phyloP scores from a whole-genome alignment of 2,797 vertebrate species.

The Enteromius viviparus region DNA sequence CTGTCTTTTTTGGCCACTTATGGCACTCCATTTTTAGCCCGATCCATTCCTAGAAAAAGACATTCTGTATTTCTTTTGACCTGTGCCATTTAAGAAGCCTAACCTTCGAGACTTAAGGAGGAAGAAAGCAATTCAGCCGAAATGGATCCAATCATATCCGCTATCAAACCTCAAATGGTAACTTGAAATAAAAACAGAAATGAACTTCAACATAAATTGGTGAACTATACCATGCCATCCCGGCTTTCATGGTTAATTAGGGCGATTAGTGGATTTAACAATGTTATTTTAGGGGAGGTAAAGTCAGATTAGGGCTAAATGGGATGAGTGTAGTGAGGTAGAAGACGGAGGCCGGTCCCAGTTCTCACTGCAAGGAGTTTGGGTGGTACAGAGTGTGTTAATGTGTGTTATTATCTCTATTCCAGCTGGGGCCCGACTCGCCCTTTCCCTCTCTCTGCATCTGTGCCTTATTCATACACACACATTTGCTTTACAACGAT shows the following conservation, averaged over 20 bases:
- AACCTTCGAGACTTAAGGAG: neutral
- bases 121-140: neutral
- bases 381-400: slow-evolving; percentile 46
- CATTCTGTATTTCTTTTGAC: slow-evolving; percentile 12
- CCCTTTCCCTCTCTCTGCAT: slow-evolving; percentile 48
- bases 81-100: neutral
- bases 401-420: slow-evolving; percentile 39
- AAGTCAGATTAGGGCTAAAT: slow-evolving; percentile 77
- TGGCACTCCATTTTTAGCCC: slow-evolving; percentile 25
- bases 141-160: neutral
- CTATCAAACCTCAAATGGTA: neutral
- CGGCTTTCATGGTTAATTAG: slow-evolving; percentile 75
- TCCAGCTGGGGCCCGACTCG: slow-evolving; percentile 54
- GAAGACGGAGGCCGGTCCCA: slow-evolving; percentile 69
- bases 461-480: slow-evolving; percentile 1
- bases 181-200: slow-evolving; percentile 9
- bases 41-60: slow-evolving; percentile 13
- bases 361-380: slow-evolving; percentile 68
- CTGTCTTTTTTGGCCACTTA: slow-evolving; percentile 24
- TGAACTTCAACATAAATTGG: neutral
- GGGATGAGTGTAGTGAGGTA: slow-evolving; percentile 78
- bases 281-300: slow-evolving; percentile 78
- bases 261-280: slow-evolving; percentile 72
- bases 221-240: slow-evolving; percentile 64
- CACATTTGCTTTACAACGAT: neutral